Percentiles rank a stretch among this genome's conserved stretches.
Evolutionary conservation across 2,888 invertebrate species (phyloP).

Genomic region (Coelopa pilipes): DNA sequence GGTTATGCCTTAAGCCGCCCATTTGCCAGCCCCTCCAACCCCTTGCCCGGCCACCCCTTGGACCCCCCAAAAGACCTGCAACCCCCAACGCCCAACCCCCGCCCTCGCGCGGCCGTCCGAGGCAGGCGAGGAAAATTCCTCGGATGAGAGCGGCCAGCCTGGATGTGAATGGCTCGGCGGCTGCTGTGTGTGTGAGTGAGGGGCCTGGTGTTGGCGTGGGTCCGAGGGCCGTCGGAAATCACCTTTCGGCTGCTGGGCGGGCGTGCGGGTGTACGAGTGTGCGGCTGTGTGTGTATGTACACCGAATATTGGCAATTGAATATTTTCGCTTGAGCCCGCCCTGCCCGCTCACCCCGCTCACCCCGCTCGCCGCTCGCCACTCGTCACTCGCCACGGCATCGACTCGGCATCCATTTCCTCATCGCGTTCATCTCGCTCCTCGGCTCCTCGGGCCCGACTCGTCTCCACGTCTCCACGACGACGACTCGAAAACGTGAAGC

Average conservation of each 20-base stretch:
- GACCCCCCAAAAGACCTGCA: background rate
- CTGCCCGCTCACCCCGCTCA: constrained; percentile 47
- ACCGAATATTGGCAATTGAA: constrained; percentile 33
- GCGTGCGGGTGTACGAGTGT: constrained; percentile 13
- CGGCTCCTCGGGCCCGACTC: background rate
- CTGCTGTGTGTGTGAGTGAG: constrained; percentile 30
- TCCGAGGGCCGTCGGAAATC: background rate
- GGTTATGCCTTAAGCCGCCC: constrained; percentile 23
- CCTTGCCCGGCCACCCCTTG: too few relatives aligned
- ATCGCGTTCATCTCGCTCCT: background rate
- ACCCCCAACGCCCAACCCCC: background rate
- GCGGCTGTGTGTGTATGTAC: constrained; percentile 20
- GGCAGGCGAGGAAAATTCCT: background rate
- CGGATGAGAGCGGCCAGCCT: constrained; percentile 21
- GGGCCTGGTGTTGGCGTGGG: constrained; percentile 26
- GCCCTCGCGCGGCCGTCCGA: background rate
- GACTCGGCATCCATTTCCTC: background rate
- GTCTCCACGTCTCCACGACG: too few relatives aligned
- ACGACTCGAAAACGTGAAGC: too few relatives aligned
- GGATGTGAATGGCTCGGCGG: constrained; percentile 11
- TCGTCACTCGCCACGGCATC: background rate
- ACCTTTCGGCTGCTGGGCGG: background rate
- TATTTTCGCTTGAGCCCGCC: constrained; percentile 18
- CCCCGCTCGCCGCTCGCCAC: background rate
- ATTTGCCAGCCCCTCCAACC: constrained; percentile 5